Base-by-base conservation (phyloP, 64 coral and sea anemone genomes). In the Dendrophyllia cribrosa region DNA sequence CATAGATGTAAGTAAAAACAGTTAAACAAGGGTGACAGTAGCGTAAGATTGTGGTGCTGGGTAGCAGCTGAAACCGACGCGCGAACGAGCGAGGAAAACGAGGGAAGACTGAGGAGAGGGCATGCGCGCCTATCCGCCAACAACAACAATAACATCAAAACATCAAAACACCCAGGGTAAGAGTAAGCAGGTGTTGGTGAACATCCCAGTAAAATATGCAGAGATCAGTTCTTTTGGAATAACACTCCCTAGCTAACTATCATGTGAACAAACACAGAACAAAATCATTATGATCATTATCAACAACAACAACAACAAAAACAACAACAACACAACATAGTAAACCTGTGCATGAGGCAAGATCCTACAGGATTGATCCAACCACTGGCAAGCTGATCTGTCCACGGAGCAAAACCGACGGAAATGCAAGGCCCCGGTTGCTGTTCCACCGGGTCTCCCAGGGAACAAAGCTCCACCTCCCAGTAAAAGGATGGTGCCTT, bases 401-500 rank as follows among this genome's bases (percentile, higher is more conserved):
- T 75, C 47, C 51, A 66, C 6, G 95, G 95, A 10, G 95, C 95
- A 82, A 97, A 83, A 1, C 95, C 95, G 9, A 97, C 72, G 43
- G 95, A 97, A 59, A 97, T 67, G 56, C 82, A 73, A 78, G 81
- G 81, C 0, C 70, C 88, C 14, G 91, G 71, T 3, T 74, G 75
- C 11, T 73, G 70, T 43, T 86, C 77, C 48, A 69, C 95, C 19
- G 69, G 15, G 17, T 77, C 75, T 1, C 92, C 95, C 25, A 91
- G 76, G 8, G 95, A 97, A 44, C 79, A 58, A 9, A 97, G 23
- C 83, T 97, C 95, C 72, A 88, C 85, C 49, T 97, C 95, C 95
- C 95, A 97, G 75, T 97, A 97, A 88, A 87, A 97, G 0, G 95
- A 97, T 14, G 95, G 95, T 51, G 95, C 95, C 95, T 97, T 69